These are phyloP conservation scores for Xestoiulus laeticollis DNA, from an alignment of 2,888 invertebrate species.

Conservation along the genomic window DNA sequence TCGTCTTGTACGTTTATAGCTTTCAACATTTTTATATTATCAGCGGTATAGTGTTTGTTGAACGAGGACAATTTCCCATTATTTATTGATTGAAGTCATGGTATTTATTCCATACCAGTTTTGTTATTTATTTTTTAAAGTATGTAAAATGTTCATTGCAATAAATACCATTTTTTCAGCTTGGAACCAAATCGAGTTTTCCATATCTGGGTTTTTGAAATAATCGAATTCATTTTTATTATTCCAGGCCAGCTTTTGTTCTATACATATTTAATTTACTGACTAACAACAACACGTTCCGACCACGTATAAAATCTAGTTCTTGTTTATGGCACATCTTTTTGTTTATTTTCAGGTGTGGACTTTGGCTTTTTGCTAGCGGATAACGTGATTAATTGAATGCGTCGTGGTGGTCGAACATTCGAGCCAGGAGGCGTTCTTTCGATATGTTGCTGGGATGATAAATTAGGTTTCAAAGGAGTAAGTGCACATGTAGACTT, in stretches of 20 bases:
- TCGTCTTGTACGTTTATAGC: background rate
- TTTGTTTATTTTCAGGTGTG: background rate
- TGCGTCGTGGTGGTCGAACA: background rate
- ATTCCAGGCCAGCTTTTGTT: no score
- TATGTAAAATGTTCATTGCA: constrained; percentile 46
- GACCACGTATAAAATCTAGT: background rate
- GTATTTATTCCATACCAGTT: constrained; percentile 36
- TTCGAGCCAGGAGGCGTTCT: background rate
- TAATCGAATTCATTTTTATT: no score
- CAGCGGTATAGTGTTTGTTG: constrained; percentile 10
- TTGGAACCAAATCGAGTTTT: background rate
- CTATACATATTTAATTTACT: no score
- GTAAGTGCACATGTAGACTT: background rate
- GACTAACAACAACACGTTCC: background rate
- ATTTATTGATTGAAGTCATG: constrained; percentile 5
- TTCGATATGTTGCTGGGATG: background rate
- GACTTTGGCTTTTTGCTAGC: background rate
- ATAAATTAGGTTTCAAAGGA: background rate
- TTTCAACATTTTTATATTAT: constrained; percentile 42
- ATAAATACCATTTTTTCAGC: constrained; percentile 42
- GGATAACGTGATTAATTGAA: background rate
- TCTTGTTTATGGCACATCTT: background rate
- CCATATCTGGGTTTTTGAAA: background rate
- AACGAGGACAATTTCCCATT: background rate
- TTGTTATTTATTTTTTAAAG: constrained; percentile 46